Base-by-base conservation (phyloP, 2,113 vertebrate species). In the Lagopus leucura region DNA sequence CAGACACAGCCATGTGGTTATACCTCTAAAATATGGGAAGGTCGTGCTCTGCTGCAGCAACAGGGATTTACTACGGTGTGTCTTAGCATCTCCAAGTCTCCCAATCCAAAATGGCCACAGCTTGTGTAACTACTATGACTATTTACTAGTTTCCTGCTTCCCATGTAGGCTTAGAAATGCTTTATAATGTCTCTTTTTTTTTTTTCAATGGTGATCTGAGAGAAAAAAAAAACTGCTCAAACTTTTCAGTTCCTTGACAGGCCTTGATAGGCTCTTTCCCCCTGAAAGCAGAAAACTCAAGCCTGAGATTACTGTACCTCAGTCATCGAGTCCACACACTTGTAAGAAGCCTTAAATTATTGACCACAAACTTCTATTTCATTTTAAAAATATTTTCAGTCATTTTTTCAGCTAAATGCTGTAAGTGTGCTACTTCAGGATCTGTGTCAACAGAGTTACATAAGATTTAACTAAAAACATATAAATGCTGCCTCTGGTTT, bases 111-210 rank as follows among this genome's bases (percentile, higher is more conserved):
- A 6, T 14, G 42, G 82, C 36, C 72, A 38, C 38, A 8, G n/a
- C 67, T 50, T 34, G 40, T 34, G 30, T 8, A 78, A 69, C 70
- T 17, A 5, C 48, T 50, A 50, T 25, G 24, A 25, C 13, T 25
- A 24, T 14, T 10, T 54, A 54, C 27, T 54, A 54, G 0, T 78
- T 73, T 64, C 81, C 71, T 63, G 71, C 92, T 94, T 69, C 84
- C 38, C 52, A 40, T 13, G 1, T 7, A 61, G 28, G 50, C 84
- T 78, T 60, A 71, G 52, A 20, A 48, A 67, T 15, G 42, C 86
- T 89, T 92, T 88, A 78, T 58, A 75, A 88, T 60, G 38, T 61
- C 88, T 69, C 69, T 90, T 50, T 86, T 16, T 43, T 34, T 7
- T 25, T 32, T 94, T 60, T 38, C 38, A n/a, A 45, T 65, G 73